Evolutionary conservation across 2,113 vertebrate genomes (phyloP), one percentile per base, ranked within the genome.

Genomic region (Saguinus imperator): DNA sequence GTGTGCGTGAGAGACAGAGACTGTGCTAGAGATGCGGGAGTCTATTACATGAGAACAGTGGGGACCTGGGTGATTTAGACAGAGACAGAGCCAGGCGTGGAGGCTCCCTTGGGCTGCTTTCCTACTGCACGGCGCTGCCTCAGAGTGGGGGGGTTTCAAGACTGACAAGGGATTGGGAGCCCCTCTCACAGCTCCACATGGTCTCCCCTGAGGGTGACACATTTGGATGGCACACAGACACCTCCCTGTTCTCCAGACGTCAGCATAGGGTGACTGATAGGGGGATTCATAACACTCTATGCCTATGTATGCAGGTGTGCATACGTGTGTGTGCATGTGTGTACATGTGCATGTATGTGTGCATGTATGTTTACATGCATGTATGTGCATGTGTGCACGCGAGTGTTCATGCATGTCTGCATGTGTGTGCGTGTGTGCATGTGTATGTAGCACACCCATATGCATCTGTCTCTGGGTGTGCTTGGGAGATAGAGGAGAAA

Each of bases 31-130:
- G 50, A n/a, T 17, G 80, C 1, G 55, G 73, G 50, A 50, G 16
- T 40, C 52, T 3, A 0, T 48, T 5, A 17, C 23, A 8, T 0
- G 16, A 35, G 48, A 45, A 52, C 27, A 0, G 0, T 0, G 20
- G 23, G 77, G 29, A 8, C 29, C n/a, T 12, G 0, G 35, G 18
- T 12, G 37, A 29, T 29, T 64, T 29, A 64, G 58, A 35, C 66
- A 40, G 55, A 79, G 23, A 23, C 43, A 75, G 80, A 79, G 40
- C 64, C 40, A 5, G 68, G 68, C 23, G 0, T 5, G 25, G 50
- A 14, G 58, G 21, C 25, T 12, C 3, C 3, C 4, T 16, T 6
- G 0, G 6, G 10, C 40, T 35, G 55, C 57, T 57, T 72, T 40
- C 25, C 25, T 8, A 48, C 43, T 70, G 57, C 29, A 25, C 5